These are phyloP conservation scores for Diarsia mendica DNA, from an alignment of 2,888 invertebrate genomes.

Conservation along the genomic window DNA sequence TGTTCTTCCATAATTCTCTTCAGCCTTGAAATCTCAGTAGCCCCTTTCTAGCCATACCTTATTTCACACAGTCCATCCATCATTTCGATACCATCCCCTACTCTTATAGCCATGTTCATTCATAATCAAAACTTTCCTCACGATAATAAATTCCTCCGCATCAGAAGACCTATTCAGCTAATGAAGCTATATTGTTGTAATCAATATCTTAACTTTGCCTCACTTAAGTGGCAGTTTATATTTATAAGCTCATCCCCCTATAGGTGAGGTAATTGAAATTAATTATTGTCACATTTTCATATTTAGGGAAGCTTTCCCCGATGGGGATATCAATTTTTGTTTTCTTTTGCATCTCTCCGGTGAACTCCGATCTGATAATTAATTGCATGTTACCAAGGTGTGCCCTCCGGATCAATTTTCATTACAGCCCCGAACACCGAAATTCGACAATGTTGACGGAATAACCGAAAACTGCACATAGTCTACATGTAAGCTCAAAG, in stretches of 20 bases:
- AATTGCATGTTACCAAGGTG: conserved; percentile 15
- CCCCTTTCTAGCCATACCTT: not conserved
- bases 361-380: conserved; percentile 13
- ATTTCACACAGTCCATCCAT: not conserved
- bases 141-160: not conserved
- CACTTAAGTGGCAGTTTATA: not conserved
- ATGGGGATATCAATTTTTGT: conserved; percentile 41
- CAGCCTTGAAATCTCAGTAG: not conserved
- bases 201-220: not conserved
- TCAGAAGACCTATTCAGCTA: not conserved
- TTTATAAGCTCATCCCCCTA: not conserved
- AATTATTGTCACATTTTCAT: conserved; percentile 28
- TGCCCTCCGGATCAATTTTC: conserved; percentile 8
- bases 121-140: not conserved
- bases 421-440: not conserved
- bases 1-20: not conserved
- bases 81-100: not conserved
- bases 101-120: not conserved
- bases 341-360: conserved; percentile 9
- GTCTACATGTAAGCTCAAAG: not conserved
- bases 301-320: conserved; percentile 12
- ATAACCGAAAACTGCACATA: not conserved
- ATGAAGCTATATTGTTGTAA: not conserved
- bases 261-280: not conserved
- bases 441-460: not conserved